These are phyloP conservation scores for Eristalis pertinax DNA, from an alignment of 2,888 invertebrate genomes.

Conservation along the genomic window DNA sequence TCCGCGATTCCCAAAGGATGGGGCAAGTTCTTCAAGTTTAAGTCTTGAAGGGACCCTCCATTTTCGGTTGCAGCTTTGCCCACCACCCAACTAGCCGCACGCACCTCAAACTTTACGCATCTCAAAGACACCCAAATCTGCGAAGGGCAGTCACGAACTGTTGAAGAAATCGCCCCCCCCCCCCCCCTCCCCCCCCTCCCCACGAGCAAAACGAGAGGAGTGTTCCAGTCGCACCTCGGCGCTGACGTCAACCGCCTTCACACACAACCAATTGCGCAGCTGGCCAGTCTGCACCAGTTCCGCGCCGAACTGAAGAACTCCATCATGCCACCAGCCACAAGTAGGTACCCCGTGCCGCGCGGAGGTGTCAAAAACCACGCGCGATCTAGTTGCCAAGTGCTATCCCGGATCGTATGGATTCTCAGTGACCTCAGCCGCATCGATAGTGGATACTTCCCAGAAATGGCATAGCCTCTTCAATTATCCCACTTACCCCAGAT, in stretches of 20 bases:
- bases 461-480: slow-evolving; percentile 19
- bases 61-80: too few relatives aligned
- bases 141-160: background rate
- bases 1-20: too few relatives aligned
- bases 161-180: background rate
- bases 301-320: background rate
- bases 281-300: background rate
- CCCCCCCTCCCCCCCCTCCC: too few relatives aligned
- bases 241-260: background rate
- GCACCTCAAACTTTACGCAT: too few relatives aligned
- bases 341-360: background rate
- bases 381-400: background rate
- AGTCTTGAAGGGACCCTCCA: too few relatives aligned
- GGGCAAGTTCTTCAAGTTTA: too few relatives aligned
- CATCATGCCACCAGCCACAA: background rate
- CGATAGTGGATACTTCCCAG: slow-evolving; percentile 10
- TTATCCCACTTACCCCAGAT: slow-evolving; percentile 47
- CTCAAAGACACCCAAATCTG: too few relatives aligned
- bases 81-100: too few relatives aligned
- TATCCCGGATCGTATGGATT: background rate
- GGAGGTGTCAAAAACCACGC: background rate
- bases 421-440: background rate
- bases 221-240: background rate
- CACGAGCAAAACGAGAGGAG: background rate
- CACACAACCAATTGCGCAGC: background rate